phyloP scores from a whole-genome alignment of 2,888 invertebrate genomes.

The Andrena praecox region DNA sequence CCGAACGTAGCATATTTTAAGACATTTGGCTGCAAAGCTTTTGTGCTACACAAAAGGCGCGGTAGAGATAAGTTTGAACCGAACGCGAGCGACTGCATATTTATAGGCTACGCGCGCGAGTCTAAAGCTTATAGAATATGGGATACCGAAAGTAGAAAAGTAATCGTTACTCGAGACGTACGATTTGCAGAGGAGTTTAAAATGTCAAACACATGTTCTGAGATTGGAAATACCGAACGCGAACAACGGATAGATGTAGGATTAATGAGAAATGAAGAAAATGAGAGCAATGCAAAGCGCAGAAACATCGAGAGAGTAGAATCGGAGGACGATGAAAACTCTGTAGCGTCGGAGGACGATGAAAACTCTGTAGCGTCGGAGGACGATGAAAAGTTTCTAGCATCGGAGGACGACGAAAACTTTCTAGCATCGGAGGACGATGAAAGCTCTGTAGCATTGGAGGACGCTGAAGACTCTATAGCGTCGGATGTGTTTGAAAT shows the following conservation, averaged over 20 bases:
- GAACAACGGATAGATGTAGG: not conserved
- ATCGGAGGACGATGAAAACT: too few relatives aligned
- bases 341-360: too few relatives aligned
- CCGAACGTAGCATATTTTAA: slow-evolving; percentile 11
- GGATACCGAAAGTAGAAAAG: not conserved
- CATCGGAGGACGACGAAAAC: too few relatives aligned
- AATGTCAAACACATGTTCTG: not conserved
- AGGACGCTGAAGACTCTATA: too few relatives aligned
- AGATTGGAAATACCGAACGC: not conserved
- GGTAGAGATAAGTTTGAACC: slow-evolving; percentile 1
- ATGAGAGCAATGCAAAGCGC: too few relatives aligned
- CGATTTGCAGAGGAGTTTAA: slow-evolving; percentile 11
- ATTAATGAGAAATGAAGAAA: too few relatives aligned
- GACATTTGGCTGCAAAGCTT: slow-evolving; percentile 14
- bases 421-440: too few relatives aligned
- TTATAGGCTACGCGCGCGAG: slow-evolving; percentile 14
- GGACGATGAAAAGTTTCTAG: too few relatives aligned
- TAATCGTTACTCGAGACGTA: not conserved
- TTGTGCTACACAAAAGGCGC: not conserved
- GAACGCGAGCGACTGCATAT: not conserved
- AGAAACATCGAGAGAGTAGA: too few relatives aligned
- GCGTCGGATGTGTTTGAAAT: too few relatives aligned
- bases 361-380: too few relatives aligned
- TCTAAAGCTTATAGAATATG: slow-evolving; percentile 19
- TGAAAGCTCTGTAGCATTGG: too few relatives aligned